phyloP scores from a whole-genome alignment of 1,140 invertebrate species.

The Macrobrachium rosenbergii region DNA sequence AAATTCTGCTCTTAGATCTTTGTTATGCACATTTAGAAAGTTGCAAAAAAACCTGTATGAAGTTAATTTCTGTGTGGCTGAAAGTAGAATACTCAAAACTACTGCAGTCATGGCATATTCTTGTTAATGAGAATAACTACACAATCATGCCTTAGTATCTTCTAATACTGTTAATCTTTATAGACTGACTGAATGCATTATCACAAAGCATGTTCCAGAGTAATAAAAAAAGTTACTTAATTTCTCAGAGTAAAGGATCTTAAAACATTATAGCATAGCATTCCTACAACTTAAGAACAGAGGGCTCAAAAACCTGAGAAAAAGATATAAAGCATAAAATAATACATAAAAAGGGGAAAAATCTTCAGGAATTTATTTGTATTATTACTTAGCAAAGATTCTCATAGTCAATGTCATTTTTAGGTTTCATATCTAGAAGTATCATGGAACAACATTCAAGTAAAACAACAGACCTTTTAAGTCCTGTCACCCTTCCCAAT shows the following conservation, averaged over 20 bases:
- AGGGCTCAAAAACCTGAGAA: constrained; percentile 49
- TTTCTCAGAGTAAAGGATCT: constrained; percentile 29
- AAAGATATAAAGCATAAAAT: constrained; percentile 4
- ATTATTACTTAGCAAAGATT: not conserved
- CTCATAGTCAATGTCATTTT: no score
- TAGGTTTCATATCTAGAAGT: no score
- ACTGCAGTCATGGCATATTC: constrained; percentile 52
- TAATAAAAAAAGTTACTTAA: constrained; percentile 43
- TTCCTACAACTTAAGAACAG: constrained; percentile 54
- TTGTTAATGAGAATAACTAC: constrained; percentile 56
- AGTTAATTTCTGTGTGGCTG: constrained; percentile 58
- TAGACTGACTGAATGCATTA: constrained; percentile 54
- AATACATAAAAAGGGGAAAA: not conserved
- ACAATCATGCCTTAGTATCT: constrained; percentile 56
- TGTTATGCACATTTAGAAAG: not conserved
- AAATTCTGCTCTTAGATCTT: no score
- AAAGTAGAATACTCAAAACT: constrained; percentile 58
- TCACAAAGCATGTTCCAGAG: constrained; percentile 53
- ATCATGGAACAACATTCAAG: no score
- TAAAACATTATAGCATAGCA: constrained; percentile 51
- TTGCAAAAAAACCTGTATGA: constrained; percentile 4
- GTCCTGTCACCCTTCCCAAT: no score
- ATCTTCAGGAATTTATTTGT: not conserved
- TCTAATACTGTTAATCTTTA: constrained; percentile 55
- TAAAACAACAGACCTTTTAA: no score